A percentile compares a stretch with the other conserved stretches of the same genome.
phyloP scores from a whole-genome alignment of 2,888 invertebrate genomes.

The Stratiomys singularior region DNA sequence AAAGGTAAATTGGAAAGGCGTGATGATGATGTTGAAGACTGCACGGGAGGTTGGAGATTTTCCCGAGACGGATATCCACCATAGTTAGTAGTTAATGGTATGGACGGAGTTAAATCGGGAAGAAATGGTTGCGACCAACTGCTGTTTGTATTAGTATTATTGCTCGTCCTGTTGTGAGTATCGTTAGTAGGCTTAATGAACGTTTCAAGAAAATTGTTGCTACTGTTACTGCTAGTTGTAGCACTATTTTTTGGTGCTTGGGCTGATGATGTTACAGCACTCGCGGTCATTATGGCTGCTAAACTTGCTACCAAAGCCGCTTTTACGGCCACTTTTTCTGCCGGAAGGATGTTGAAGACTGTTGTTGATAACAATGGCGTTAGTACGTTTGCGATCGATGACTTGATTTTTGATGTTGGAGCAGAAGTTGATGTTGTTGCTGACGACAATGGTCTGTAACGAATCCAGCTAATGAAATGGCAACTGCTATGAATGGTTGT shows the following conservation, averaged over 20 bases:
- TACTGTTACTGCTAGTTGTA: too few relatives aligned
- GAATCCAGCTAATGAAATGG: neutral
- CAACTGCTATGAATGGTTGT: constrained; percentile 6
- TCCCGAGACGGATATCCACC: neutral
- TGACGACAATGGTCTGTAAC: neutral
- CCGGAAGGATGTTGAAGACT: constrained; percentile 18
- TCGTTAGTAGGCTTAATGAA: neutral
- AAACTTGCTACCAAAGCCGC: constrained; percentile 35
- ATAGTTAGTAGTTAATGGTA: neutral
- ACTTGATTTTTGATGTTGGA: neutral
- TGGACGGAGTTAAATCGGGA: neutral
- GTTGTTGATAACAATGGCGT: neutral
- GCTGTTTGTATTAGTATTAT: neutral
- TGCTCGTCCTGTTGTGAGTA: neutral
- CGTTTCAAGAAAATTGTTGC: neutral
- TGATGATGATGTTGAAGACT: neutral
- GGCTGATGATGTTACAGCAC: constrained; percentile 29
- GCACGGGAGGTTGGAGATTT: neutral
- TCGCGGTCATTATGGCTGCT: constrained; percentile 45
- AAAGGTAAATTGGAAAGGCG: neutral
- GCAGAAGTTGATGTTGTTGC: too few relatives aligned
- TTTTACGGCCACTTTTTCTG: constrained; percentile 37
- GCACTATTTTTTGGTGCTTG: neutral
- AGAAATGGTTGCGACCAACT: neutral
- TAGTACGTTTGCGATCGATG: neutral